Conservation (phyloP, 2,888 invertebrate species). For the Harmothoe impar region DNA sequence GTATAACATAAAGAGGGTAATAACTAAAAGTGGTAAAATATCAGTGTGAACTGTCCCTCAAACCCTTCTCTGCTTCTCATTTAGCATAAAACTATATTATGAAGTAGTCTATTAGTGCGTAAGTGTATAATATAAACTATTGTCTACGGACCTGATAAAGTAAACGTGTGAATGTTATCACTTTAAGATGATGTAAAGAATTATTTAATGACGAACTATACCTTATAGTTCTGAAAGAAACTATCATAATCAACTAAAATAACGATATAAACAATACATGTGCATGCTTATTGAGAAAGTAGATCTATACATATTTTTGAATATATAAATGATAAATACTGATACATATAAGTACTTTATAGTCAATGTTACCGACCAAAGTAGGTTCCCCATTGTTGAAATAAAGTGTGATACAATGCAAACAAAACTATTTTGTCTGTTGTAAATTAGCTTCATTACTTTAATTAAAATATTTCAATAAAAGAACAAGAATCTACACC, state of each 20-base stretch:
- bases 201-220: not conserved
- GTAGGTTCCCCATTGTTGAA: conserved; percentile 23
- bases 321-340: not conserved
- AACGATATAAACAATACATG: not conserved
- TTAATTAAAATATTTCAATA: no score
- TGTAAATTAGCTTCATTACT: no score
- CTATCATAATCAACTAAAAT: not conserved
- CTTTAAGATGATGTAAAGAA: not conserved
- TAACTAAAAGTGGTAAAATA: no score
- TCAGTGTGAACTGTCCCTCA: no score
- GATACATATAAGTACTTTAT: not conserved
- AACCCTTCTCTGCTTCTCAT: not conserved
- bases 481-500: no score
- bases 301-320: not conserved
- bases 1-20: no score
- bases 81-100: not conserved
- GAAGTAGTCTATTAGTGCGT: not conserved
- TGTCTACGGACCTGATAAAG: not conserved
- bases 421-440: not conserved
- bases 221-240: not conserved
- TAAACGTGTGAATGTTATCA: not conserved
- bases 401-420: conserved; percentile 8
- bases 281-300: not conserved
- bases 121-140: not conserved
- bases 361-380: not conserved